These are phyloP conservation scores for Scaptomyza montana DNA, from an alignment of 1,140 invertebrate species.

Conservation along the genomic window DNA sequence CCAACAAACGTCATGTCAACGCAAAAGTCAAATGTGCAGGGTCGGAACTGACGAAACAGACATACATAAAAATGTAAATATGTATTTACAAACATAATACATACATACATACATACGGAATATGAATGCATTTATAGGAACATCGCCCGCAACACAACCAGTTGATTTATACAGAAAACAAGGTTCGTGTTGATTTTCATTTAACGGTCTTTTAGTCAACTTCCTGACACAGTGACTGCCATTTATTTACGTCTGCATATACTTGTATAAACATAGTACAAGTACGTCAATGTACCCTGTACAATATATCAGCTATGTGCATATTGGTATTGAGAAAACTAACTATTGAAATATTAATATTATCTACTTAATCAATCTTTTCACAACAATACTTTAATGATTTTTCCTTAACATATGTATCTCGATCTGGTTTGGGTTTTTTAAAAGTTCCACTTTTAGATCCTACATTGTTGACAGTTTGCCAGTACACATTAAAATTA, in stretches of 20 bases:
- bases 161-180: constrained; percentile 75
- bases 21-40: constrained; percentile 75
- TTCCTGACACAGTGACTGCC: constrained; percentile 80
- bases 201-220: constrained; percentile 82
- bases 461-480: neutral
- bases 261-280: constrained; percentile 60
- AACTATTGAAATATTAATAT: neutral
- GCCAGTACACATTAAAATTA: neutral
- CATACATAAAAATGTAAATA: constrained; percentile 9
- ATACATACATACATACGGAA: constrained; percentile 17
- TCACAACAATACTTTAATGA: neutral
- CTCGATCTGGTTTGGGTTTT: neutral
- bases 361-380: neutral
- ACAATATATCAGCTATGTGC: neutral
- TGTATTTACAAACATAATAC: constrained; percentile 12
- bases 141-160: constrained; percentile 69
- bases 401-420: neutral
- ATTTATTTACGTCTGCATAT: constrained; percentile 73
- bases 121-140: constrained; percentile 30
- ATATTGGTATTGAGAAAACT: neutral
- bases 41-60: constrained; percentile 37
- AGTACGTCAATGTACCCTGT: constrained; percentile 31
- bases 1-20: constrained; percentile 77
- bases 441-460: neutral
- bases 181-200: constrained; percentile 80